phyloP scores from a whole-genome alignment of 2,888 invertebrate species.

The Melanostoma mellinum region DNA sequence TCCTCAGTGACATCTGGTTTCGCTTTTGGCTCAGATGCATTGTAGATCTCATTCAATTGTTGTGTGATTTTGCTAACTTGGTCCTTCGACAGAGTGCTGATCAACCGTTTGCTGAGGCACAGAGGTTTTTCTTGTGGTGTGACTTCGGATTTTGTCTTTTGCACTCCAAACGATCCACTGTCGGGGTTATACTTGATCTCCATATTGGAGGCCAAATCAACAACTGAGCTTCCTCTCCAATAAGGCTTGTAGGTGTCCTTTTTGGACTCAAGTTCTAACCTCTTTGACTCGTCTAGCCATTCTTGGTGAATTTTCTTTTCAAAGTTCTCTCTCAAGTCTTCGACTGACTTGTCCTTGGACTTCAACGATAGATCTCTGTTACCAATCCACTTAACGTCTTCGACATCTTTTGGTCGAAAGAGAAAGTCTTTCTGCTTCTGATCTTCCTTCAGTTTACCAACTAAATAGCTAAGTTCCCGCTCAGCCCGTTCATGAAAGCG shows the following conservation, averaged over 20 bases:
- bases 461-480: slow-evolving; percentile 89
- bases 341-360: slow-evolving; percentile 93
- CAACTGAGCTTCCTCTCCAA: slow-evolving; percentile 92
- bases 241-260: slow-evolving; percentile 90
- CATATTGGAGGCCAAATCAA: slow-evolving; percentile 89
- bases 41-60: slow-evolving; percentile 92
- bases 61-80: slow-evolving; percentile 91
- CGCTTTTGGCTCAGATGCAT: slow-evolving; percentile 81
- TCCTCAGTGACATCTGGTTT: slow-evolving; percentile 80
- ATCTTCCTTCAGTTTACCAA: slow-evolving; percentile 89
- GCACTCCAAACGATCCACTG: slow-evolving; percentile 75
- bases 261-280: slow-evolving; percentile 79
- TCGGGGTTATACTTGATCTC: slow-evolving; percentile 84
- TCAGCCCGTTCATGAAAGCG: slow-evolving; percentile 91
- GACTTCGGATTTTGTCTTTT: slow-evolving; percentile 72
- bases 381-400: slow-evolving; percentile 89
- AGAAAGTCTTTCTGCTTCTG: slow-evolving; percentile 93
- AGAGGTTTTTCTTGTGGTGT: slow-evolving; percentile 80
- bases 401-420: slow-evolving; percentile 89
- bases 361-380: slow-evolving; percentile 89
- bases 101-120: slow-evolving; percentile 89
- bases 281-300: slow-evolving; percentile 82
- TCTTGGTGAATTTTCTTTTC: slow-evolving; percentile 85
- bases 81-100: slow-evolving; percentile 92
- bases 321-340: slow-evolving; percentile 91